These are phyloP conservation scores for Acridotheres tristis DNA, from an alignment of 2,797 vertebrate genomes.

Conservation along the genomic window DNA sequence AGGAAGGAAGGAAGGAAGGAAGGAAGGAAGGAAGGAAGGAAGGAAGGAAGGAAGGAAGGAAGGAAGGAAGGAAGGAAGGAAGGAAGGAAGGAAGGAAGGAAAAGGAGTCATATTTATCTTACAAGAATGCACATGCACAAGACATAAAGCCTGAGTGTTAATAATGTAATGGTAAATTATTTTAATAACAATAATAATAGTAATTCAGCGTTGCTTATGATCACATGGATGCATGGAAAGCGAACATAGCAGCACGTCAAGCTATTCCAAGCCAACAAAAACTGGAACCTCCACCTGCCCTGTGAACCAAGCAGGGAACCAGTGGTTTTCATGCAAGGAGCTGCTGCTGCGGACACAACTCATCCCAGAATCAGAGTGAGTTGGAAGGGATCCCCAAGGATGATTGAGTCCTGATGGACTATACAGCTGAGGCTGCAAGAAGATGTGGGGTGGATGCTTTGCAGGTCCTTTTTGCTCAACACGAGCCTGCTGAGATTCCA, in stretches of 20 bases:
- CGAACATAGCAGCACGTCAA: neutral
- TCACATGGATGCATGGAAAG: neutral
- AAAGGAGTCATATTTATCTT: neutral
- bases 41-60: no score
- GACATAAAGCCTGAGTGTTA: neutral
- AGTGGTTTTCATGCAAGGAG: neutral
- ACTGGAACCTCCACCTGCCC: neutral
- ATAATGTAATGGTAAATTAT: neutral
- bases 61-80: no score
- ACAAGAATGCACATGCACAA: neutral
- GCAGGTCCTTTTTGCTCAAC: neutral
- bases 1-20: no score
- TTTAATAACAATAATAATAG: neutral
- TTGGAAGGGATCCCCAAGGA: neutral
- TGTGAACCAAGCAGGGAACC: neutral
- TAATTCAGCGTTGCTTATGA: neutral
- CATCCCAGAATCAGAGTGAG: fast-evolving
- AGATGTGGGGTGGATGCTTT: neutral
- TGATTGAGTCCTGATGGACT: neutral
- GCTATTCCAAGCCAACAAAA: neutral
- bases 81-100: no score
- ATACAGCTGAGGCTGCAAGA: neutral
- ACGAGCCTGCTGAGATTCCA: neutral
- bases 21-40: no score
- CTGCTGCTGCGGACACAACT: neutral